Conservation (phyloP, 2,797 vertebrate genomes). For the Sebastes steindachneri region DNA sequence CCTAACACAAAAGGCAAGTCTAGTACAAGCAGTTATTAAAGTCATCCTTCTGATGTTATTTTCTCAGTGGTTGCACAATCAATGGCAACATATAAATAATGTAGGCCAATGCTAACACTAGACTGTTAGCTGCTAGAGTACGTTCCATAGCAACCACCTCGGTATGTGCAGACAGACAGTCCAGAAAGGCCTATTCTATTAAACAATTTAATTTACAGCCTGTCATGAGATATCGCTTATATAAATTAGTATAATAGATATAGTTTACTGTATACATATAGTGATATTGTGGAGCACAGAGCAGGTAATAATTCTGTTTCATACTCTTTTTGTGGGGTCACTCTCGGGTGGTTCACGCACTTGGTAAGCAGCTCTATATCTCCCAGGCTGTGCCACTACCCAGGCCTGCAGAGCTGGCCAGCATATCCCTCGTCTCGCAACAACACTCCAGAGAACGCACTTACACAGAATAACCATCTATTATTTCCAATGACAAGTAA, state of each 20-base stretch:
- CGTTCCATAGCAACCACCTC: background rate
- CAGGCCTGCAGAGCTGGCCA: background rate
- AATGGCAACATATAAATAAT: background rate
- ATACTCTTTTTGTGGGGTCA: background rate
- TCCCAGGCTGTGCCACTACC: background rate
- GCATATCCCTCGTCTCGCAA: background rate
- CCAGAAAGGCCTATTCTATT: background rate
- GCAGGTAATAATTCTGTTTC: background rate
- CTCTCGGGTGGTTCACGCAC: conserved; percentile 2
- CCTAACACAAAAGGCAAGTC: too few species aligned
- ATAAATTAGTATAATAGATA: too few species aligned
- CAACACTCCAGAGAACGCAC: background rate
- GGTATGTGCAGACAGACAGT: background rate
- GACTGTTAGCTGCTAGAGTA: background rate
- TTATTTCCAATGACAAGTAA: conserved; percentile 10
- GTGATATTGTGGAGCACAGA: background rate
- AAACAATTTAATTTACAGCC: background rate
- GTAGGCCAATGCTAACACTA: background rate
- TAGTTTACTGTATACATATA: background rate
- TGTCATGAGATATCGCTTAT: background rate
- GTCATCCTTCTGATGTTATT: background rate
- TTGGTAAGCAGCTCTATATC: background rate
- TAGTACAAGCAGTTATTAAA: too few species aligned
- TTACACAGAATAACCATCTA: background rate
- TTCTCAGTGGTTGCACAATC: background rate